Evolutionary conservation across 2,113 vertebrate species (phyloP).

Genomic region (Muscicapa adusta): DNA sequence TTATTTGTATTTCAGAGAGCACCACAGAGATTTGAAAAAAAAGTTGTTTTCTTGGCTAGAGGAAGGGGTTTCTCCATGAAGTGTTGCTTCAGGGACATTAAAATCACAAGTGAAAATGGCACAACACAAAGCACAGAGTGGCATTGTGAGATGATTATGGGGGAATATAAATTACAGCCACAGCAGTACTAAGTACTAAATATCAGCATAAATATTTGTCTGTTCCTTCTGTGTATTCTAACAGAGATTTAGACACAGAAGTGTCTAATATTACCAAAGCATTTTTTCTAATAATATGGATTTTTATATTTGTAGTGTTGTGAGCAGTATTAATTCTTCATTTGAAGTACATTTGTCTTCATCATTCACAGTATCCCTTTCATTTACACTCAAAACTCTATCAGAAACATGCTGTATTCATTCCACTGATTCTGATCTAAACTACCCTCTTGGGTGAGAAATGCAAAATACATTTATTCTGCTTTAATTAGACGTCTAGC

Average conservation of each 20-base stretch:
- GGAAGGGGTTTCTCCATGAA: background rate
- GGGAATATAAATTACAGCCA: background rate
- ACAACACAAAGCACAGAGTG: background rate
- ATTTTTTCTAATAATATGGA: background rate
- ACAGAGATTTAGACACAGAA: background rate
- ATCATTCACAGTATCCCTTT: background rate
- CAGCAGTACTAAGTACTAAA: background rate
- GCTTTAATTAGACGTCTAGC: conserved; percentile 40
- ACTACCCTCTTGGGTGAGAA: conserved; percentile 17
- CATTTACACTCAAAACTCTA: conserved; percentile 7
- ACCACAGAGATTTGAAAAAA: background rate
- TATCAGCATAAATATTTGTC: conserved; percentile 3
- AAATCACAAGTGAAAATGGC: background rate
- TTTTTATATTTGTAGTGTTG: background rate
- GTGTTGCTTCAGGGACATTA: background rate
- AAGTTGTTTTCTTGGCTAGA: background rate
- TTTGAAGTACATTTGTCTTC: conserved; percentile 39
- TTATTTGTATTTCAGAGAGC: conserved; percentile 3
- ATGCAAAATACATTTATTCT: conserved; percentile 46
- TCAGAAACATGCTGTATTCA: background rate
- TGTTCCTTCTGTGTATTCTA: background rate
- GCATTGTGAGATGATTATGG: background rate
- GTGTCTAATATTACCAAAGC: background rate
- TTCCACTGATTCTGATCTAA: conserved; percentile 40
- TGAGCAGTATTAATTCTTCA: conserved; percentile 5